Percentiles rank a stretch among this genome's conserved stretches.
Evolutionary conservation across 2,888 invertebrate species (phyloP).

Genomic region (Latrodectus elegans): DNA sequence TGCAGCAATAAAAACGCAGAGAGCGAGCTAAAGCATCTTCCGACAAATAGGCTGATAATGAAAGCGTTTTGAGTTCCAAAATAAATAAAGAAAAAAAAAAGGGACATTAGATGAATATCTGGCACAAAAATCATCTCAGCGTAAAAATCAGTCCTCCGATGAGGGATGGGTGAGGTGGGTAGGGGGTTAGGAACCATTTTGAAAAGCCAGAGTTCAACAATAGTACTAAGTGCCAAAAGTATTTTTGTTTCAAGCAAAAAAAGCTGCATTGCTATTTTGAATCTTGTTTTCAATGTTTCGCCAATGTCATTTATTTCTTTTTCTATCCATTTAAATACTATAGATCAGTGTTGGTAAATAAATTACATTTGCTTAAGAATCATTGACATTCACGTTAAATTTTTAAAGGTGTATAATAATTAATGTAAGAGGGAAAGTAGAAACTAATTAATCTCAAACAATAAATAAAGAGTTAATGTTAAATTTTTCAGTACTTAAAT

Average conservation of each 20-base stretch:
- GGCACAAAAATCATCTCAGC: background rate
- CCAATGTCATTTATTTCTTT: background rate
- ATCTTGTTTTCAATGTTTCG: background rate
- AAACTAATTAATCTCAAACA: too few species aligned
- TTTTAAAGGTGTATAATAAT: too few species aligned
- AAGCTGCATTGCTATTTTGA: background rate
- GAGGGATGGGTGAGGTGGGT: background rate
- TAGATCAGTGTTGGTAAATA: background rate
- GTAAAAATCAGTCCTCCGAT: background rate
- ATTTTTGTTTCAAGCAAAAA: background rate
- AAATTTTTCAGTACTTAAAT: too few species aligned
- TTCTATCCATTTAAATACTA: background rate
- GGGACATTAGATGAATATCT: background rate
- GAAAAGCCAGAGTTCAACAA: conserved; percentile 3
- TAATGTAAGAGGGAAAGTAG: too few species aligned
- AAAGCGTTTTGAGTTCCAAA: too few species aligned
- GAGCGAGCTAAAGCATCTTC: too few species aligned
- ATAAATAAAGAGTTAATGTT: too few species aligned
- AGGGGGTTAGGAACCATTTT: background rate
- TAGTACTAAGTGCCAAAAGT: background rate
- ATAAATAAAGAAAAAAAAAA: background rate
- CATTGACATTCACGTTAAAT: too few species aligned
- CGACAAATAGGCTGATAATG: too few species aligned
- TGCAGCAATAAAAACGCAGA: too few species aligned
- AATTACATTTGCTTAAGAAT: background rate